Conservation (phyloP, 1,140 invertebrate genomes). For the Ips typographus region DNA sequence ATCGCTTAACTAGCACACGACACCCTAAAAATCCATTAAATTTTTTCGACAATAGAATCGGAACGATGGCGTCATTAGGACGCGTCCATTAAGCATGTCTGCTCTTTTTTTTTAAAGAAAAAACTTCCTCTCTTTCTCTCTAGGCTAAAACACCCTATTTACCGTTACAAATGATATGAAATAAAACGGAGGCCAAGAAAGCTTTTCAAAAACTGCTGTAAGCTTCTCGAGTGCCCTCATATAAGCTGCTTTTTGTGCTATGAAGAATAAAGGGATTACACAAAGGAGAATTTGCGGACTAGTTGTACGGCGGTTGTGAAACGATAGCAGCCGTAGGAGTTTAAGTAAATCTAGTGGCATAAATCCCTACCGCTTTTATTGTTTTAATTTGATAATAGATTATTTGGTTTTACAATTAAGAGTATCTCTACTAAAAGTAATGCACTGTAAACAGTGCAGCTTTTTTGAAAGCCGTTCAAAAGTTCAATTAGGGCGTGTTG, state of each 20-base stretch:
- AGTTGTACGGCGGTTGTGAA: background rate
- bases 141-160: slow-evolving; percentile 10
- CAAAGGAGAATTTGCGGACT: slow-evolving; percentile 4
- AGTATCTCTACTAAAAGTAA: too few relatives aligned
- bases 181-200: slow-evolving; percentile 11
- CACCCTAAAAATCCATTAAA: background rate
- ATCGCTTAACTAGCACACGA: too few relatives aligned
- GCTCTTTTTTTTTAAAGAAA: background rate
- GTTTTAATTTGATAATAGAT: too few relatives aligned
- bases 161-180: slow-evolving; percentile 16
- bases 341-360: too few relatives aligned
- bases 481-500: too few relatives aligned
- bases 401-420: too few relatives aligned
- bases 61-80: background rate
- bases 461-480: too few relatives aligned
- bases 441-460: too few relatives aligned
- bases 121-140: background rate
- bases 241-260: slow-evolving; percentile 14
- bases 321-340: background rate
- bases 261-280: slow-evolving; percentile 16
- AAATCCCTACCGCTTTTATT: too few relatives aligned
- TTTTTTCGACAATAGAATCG: slow-evolving; percentile 2
- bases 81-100: background rate
- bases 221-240: slow-evolving; percentile 9
- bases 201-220: slow-evolving; percentile 13